Conservation (phyloP, 2,797 vertebrate species). For the Mallotus villosus region DNA sequence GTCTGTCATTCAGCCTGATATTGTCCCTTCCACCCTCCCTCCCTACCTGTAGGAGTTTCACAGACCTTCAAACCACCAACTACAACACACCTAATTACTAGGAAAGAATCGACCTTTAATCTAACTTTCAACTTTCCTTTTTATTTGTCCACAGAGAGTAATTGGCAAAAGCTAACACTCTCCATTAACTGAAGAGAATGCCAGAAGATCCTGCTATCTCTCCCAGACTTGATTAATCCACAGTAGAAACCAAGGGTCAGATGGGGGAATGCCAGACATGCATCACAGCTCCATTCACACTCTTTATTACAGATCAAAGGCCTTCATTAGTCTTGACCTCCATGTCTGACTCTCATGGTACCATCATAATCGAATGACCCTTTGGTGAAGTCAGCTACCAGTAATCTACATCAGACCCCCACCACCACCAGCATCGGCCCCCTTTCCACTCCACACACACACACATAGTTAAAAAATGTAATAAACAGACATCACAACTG, state of each 20-base stretch:
- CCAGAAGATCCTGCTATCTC: constrained; percentile 20
- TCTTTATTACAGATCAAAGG: constrained; percentile 41
- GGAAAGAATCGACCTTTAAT: too few relatives aligned
- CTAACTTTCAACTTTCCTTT: neutral
- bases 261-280: constrained; percentile 55
- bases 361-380: constrained; percentile 52
- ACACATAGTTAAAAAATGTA: neutral
- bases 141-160: neutral
- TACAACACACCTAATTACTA: too few relatives aligned
- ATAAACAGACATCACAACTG: constrained; percentile 35
- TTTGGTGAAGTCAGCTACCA: constrained; percentile 52
- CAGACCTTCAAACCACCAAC: too few relatives aligned
- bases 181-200: neutral
- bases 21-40: too few relatives aligned
- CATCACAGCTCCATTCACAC: constrained; percentile 21
- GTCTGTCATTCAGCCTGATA: too few relatives aligned
- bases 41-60: too few relatives aligned
- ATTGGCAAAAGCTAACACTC: neutral
- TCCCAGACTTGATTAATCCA: constrained; percentile 28
- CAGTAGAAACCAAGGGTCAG: constrained; percentile 38
- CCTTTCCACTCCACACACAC: constrained; percentile 19
- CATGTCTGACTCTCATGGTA: constrained; percentile 58
- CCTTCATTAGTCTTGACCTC: constrained; percentile 42
- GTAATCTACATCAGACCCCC: constrained; percentile 20
- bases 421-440: too few relatives aligned